These are phyloP conservation scores for Plotosus lineatus DNA, from an alignment of 2,113 vertebrate genomes.

Conservation along the genomic window DNA sequence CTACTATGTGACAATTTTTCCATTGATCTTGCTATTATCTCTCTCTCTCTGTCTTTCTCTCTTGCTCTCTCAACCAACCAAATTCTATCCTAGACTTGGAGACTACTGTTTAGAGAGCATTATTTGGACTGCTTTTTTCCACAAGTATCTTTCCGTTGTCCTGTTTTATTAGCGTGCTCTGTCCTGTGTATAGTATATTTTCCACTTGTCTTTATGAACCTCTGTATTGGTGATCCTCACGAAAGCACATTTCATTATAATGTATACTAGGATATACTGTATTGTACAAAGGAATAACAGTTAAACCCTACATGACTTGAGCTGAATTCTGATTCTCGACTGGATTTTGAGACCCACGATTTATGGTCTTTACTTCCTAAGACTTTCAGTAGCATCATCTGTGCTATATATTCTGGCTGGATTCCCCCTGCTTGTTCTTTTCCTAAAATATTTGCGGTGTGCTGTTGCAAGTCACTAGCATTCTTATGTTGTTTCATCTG, in stretches of 20 bases:
- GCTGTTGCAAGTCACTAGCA: constrained; percentile 40
- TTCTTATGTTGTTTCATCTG: constrained; percentile 50
- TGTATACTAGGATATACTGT: too few relatives aligned
- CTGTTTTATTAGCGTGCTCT: not conserved
- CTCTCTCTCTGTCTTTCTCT: not conserved
- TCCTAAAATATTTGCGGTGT: constrained; percentile 52
- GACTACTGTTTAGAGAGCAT: not conserved
- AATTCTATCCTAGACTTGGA: not conserved
- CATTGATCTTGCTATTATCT: not conserved
- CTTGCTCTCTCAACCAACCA: too few relatives aligned
- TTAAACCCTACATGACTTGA: not conserved
- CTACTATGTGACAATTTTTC: not conserved
- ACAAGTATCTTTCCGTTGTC: not conserved
- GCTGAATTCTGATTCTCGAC: not conserved
- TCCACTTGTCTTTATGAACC: not conserved
- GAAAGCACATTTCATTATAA: not conserved
- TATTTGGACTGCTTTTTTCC: not conserved
- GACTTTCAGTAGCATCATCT: constrained; percentile 36
- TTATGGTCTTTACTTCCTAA: not conserved
- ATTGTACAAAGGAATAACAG: not conserved
- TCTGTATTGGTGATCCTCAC: not conserved
- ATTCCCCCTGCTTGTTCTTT: constrained; percentile 19
- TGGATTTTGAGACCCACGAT: not conserved
- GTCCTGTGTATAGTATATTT: not conserved
- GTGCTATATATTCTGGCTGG: constrained; percentile 39